Evolutionary conservation across 2,888 invertebrate species (phyloP).

Genomic region (Rhogogaster chlorosoma): DNA sequence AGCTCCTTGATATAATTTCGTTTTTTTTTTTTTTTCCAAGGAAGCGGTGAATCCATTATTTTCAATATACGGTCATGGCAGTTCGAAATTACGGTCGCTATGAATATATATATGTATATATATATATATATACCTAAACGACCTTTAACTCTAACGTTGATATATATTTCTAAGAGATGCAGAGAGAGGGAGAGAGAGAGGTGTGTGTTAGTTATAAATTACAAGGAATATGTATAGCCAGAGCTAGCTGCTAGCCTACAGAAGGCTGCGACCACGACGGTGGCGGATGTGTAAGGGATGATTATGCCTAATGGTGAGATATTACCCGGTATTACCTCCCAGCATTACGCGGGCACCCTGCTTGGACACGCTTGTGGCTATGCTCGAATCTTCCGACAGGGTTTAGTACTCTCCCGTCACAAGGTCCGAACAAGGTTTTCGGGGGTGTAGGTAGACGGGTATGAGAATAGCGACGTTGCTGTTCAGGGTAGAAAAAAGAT

Average conservation of each 20-base stretch:
- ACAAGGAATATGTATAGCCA: constrained; percentile 72
- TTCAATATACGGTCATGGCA: too few relatives aligned
- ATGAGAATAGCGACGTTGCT: background rate
- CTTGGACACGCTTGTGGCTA: constrained; percentile 73
- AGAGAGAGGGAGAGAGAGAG: constrained; percentile 53
- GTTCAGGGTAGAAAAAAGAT: constrained; percentile 12
- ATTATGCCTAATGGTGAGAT: constrained; percentile 78
- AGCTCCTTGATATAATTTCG: too few relatives aligned
- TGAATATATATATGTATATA: background rate
- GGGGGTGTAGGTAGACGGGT: background rate
- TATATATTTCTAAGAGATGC: constrained; percentile 68
- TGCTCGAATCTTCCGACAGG: constrained; percentile 78
- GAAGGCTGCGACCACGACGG: constrained; percentile 65
- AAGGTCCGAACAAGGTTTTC: constrained; percentile 50
- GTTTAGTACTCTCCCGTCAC: constrained; percentile 75
- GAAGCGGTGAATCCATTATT: too few relatives aligned
- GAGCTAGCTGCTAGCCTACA: constrained; percentile 63
- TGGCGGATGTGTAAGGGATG: constrained; percentile 76
- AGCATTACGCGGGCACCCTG: constrained; percentile 12
- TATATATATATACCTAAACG: constrained; percentile 24
- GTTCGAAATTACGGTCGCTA: background rate
- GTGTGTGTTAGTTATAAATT: constrained; percentile 74
- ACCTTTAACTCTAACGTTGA: constrained; percentile 75
- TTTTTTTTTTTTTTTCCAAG: too few relatives aligned
- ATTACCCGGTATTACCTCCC: constrained; percentile 75